A percentile compares a stretch with the other conserved stretches of the same genome.
phyloP scores from a whole-genome alignment of 2,797 vertebrate genomes.

The Lithobates pipiens region DNA sequence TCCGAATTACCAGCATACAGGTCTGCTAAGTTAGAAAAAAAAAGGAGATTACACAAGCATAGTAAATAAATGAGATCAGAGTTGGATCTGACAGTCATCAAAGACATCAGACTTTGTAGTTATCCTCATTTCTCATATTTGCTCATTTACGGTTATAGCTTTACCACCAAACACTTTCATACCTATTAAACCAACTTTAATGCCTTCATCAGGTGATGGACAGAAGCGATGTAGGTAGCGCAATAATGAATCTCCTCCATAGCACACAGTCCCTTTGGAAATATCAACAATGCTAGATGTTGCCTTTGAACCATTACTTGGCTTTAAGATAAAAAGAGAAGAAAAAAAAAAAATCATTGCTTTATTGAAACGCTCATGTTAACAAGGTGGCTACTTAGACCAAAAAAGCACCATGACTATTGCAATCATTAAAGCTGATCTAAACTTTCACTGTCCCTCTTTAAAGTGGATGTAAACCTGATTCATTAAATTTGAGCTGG shows the following conservation, averaged over 20 bases:
- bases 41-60: not conserved
- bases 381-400: too few species aligned
- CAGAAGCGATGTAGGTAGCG: conserved; percentile 78
- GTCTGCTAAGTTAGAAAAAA: too few species aligned
- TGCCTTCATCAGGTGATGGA: conserved; percentile 65
- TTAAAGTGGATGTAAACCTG: too few species aligned
- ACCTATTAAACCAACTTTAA: conserved; percentile 91
- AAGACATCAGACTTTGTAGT: conserved; percentile 66
- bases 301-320: conserved; percentile 61
- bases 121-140: conserved; percentile 75
- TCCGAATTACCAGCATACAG: too few species aligned
- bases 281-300: conserved; percentile 69
- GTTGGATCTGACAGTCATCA: conserved; percentile 78
- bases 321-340: not conserved
- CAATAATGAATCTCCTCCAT: conserved; percentile 78
- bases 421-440: too few species aligned
- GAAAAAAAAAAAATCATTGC: not conserved
- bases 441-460: too few species aligned
- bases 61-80: conserved; percentile 72
- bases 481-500: too few species aligned
- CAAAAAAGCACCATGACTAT: too few species aligned
- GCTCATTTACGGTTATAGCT: not conserved
- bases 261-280: conserved; percentile 73
- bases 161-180: conserved; percentile 63
- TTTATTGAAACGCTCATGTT: not conserved